phyloP scores from a whole-genome alignment of 2,113 vertebrate genomes.

The Terrapene triunguis region DNA sequence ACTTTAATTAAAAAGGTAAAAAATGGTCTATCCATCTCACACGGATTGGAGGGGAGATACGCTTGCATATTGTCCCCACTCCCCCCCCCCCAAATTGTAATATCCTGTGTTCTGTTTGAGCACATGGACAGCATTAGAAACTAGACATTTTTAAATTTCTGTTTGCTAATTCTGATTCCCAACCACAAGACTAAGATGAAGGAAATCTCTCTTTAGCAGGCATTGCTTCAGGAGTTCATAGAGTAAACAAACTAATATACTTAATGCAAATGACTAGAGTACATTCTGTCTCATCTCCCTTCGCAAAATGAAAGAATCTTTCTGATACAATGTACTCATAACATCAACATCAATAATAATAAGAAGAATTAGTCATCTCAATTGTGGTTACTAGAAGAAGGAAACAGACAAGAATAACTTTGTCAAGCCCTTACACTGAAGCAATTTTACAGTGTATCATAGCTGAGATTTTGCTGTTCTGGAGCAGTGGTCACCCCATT shows the following conservation, averaged over 20 bases:
- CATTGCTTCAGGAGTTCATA: conserved; percentile 49
- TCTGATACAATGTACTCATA: conserved; percentile 38
- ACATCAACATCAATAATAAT: conserved; percentile 12
- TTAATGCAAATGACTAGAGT: conserved; percentile 43
- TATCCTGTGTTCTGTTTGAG: background rate
- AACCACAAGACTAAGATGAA: background rate
- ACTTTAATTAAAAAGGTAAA: background rate
- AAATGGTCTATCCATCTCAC: background rate
- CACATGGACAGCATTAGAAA: background rate
- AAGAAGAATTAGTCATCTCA: background rate
- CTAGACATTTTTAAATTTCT: background rate
- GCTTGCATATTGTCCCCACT: background rate
- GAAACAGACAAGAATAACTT: conserved; percentile 13
- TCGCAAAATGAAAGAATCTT: conserved; percentile 53
- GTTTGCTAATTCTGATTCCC: conserved; percentile 34
- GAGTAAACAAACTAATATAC: conserved; percentile 66
- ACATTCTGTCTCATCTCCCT: background rate
- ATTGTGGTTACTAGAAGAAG: conserved; percentile 10
- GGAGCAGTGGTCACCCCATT: background rate
- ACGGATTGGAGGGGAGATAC: background rate
- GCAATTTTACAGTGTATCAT: background rate
- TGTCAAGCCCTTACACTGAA: background rate
- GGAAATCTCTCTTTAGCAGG: conserved; percentile 35
- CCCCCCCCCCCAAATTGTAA: background rate
- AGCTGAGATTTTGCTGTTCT: background rate